phyloP scores from a whole-genome alignment of 2,797 vertebrate species.

The Nannoperca australis region DNA sequence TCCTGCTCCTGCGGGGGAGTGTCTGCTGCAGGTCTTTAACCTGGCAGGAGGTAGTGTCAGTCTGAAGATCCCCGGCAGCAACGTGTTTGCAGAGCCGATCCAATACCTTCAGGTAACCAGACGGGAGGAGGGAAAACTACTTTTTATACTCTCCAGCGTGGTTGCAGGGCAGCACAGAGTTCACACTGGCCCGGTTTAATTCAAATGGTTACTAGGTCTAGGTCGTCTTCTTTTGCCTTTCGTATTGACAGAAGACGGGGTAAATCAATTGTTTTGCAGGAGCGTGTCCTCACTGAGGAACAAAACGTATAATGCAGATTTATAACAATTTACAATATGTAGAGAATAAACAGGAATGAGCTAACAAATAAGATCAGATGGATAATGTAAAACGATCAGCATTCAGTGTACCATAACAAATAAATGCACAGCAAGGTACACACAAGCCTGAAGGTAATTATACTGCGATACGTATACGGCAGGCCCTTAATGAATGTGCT shows the following conservation, averaged over 20 bases:
- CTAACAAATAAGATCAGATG: background rate
- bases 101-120: constrained; percentile 83
- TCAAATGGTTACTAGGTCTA: background rate
- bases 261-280: too few relatives aligned
- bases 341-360: background rate
- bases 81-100: constrained; percentile 79
- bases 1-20: constrained; percentile 78
- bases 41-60: constrained; percentile 83
- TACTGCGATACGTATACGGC: too few relatives aligned
- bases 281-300: background rate
- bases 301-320: background rate
- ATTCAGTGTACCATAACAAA: background rate
- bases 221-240: background rate
- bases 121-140: background rate
- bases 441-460: background rate
- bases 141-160: background rate
- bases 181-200: background rate
- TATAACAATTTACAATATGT: background rate
- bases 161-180: background rate
- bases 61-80: constrained; percentile 72
- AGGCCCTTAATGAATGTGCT: background rate
- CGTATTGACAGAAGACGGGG: too few relatives aligned
- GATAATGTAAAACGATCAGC: background rate
- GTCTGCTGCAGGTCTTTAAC: constrained; percentile 91
- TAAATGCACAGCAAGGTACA: background rate